Evolutionary conservation across 1,140 invertebrate species (phyloP), one percentile per base, ranked within the genome.

Genomic region (Atopsyche davidsoni): DNA sequence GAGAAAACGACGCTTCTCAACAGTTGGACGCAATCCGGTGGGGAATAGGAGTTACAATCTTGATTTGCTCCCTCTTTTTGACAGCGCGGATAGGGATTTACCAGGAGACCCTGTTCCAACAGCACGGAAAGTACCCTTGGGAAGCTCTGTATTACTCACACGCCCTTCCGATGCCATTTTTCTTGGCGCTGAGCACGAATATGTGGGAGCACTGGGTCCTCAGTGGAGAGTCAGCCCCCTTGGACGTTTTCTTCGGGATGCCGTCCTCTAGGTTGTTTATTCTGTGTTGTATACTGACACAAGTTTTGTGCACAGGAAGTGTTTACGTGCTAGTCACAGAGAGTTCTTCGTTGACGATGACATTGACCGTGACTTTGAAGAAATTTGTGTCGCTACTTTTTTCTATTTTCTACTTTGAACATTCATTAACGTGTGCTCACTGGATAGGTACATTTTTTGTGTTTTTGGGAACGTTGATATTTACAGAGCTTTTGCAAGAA

Each of bases 141-240:
- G 96, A 99, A 75, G 92, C 95, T 11, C 72, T 99, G 10, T 99
- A 87, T 71, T 98, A 90, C 63, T 95, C 92, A 77, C 93, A 96
- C 76, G 72, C 85, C n/a, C 64, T 96, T 16, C 88, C 92, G 1
- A 63, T 97, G 39, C 92, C 94, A 34, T 81, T 86, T 47, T 96
- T 96, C 73, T 34, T 89, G 9, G 65, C 92, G 0, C 72, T 95
- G 10, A 68, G 72, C 7, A 60, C 70, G 2, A 92, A 96, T 66
- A 82, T 99, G 21, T 73, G 72, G 35, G 77, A 82, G 22, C 89
- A 96, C 62, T 70, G 79, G 1, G 61, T 70, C 6, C 70, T 86
- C 2, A 80, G 78, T 1, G 61, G 77, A 1, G 69, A 77, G 31
- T 84, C 80, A 43, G 64, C 75, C 28, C 68, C 76, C n/a, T 38